These are phyloP conservation scores for Rhinoraja longicauda DNA, from an alignment of 2,797 vertebrate species.

Conservation along the genomic window DNA sequence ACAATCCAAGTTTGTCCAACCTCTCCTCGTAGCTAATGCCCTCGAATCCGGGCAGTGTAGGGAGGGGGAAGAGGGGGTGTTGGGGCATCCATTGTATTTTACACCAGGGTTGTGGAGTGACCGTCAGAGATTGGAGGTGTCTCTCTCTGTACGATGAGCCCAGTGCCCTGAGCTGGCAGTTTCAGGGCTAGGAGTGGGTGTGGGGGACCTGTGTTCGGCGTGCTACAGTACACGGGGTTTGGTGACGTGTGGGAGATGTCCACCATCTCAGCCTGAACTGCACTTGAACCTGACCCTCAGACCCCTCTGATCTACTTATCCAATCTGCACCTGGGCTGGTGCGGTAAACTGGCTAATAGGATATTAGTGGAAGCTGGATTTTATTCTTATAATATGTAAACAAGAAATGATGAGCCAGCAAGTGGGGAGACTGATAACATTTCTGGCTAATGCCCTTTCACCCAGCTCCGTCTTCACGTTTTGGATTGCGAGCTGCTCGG, in stretches of 20 bases:
- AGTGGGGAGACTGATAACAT: not conserved
- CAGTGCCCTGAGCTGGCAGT: not conserved
- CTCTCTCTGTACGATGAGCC: not conserved
- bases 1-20: too few relatives aligned
- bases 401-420: not conserved
- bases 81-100: slow-evolving; percentile 25
- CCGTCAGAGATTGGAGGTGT: not conserved
- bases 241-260: too few relatives aligned
- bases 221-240: too few relatives aligned
- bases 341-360: not conserved
- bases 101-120: not conserved
- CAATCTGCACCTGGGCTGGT: not conserved
- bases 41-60: not conserved
- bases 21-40: too few relatives aligned
- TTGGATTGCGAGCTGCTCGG: not conserved
- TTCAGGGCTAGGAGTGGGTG: not conserved
- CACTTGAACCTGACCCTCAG: not conserved
- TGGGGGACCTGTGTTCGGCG: not conserved
- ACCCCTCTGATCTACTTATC: too few relatives aligned
- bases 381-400: not conserved
- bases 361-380: not conserved
- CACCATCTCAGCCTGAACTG: not conserved
- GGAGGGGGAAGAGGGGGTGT: slow-evolving; percentile 45
- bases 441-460: not conserved
- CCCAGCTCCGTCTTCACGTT: not conserved